These are phyloP conservation scores for Gastracanthus pulcherrimus DNA, from an alignment of 2,888 invertebrate genomes.

Conservation along the genomic window DNA sequence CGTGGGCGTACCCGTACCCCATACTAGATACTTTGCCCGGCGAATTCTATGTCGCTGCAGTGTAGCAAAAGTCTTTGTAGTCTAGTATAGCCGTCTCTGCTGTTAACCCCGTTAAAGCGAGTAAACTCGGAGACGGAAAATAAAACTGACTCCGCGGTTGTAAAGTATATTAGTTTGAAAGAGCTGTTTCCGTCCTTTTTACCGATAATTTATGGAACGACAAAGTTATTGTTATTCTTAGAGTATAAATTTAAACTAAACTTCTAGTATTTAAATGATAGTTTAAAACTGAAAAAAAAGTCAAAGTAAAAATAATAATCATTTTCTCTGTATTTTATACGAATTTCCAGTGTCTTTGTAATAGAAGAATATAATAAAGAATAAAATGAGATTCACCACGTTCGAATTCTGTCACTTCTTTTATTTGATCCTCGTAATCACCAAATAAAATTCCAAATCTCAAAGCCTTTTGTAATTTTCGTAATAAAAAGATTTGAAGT, in stretches of 20 bases:
- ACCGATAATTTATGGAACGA: background rate
- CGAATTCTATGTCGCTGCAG: no score
- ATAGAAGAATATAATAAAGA: background rate
- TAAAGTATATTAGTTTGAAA: background rate
- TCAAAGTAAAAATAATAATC: no score
- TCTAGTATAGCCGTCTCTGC: background rate
- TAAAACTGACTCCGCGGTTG: background rate
- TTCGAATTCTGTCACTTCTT: no score
- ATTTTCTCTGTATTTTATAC: background rate
- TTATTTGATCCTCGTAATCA: no score
- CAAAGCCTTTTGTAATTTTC: no score
- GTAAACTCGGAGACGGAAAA: background rate
- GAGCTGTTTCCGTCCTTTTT: background rate
- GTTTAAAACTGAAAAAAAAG: no score
- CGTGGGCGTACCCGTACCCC: background rate
- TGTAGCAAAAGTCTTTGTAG: background rate
- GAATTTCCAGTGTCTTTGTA: background rate
- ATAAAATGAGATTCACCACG: no score
- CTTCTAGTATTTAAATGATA: no score
- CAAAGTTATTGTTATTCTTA: no score
- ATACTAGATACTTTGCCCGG: background rate
- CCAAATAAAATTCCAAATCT: no score
- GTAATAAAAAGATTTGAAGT: no score
- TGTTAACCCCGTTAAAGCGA: slow-evolving; percentile 6
- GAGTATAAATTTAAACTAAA: no score